Base-by-base conservation (phyloP, 1,140 invertebrate genomes). In the Camponotus floridanus region DNA sequence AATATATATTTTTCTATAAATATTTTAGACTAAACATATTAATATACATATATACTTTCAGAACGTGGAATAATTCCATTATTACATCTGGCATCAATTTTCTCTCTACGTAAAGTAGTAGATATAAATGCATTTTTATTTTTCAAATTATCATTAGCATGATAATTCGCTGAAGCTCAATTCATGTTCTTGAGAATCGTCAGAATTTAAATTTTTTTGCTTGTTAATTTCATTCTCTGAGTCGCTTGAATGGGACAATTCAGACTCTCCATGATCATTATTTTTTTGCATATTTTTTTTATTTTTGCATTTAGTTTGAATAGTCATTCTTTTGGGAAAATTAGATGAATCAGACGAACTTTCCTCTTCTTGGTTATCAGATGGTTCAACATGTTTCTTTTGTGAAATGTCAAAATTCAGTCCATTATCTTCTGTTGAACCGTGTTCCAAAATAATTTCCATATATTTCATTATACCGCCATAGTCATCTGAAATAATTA, bases 51-150 rank as follows among this genome's bases (percentile, higher is more conserved):
- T 65, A 65, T 8, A 65, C 33, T n/a, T 39, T 65, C 7, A 64
- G 7, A 64, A 64, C 15, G 15, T 36, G 62, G 2, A 39, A 36
- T 65, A n/a, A 65, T 65, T 65, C 62, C 33, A 65, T 1, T 1
- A 36, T 65, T 65, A 39, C n/a, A 65, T 65, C 18, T 65, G 18
- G 15, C 61, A 62, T 62, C 6, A 64, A 36, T 64, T 64, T 36
- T 36, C 18, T 65, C 26, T 65, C 1, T n/a, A 65, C 33, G 33
- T 39, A 65, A 36, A 65, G 7, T 65, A 65, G 2, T 65, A n/a
- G 64, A 65, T 21, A 9, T 36, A 4, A 9, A 39, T 9, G 15
- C 39, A 42, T 7, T 64, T n/a, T 65, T 65, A 26, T 67, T 45
- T 42, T 67, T 67, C 4, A 67, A 11, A 8, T 67, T 11, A 0